phyloP scores from a whole-genome alignment of 1,140 invertebrate genomes.

The Cheumatopsyche charites region DNA sequence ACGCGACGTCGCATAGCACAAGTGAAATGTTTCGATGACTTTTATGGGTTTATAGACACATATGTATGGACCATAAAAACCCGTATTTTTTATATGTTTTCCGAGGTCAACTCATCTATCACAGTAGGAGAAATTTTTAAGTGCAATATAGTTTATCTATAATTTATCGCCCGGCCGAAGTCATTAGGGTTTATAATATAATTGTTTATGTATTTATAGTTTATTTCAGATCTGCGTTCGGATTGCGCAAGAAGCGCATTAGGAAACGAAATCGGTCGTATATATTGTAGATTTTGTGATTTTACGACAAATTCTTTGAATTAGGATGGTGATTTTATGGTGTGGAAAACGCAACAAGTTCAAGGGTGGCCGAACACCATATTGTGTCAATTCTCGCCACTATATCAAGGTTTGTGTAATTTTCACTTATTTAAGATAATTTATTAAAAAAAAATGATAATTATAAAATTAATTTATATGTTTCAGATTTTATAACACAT shows the following conservation, averaged over 20 bases:
- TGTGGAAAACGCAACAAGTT: background rate
- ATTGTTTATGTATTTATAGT: constrained; percentile 20
- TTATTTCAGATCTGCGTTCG: background rate
- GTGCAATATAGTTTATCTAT: constrained; percentile 42
- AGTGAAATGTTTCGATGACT: constrained; percentile 44
- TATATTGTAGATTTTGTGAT: background rate
- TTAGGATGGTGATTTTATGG: too few species aligned
- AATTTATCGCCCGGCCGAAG: constrained; percentile 29
- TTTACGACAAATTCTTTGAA: too few species aligned
- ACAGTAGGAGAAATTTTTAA: constrained; percentile 44
- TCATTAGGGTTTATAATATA: constrained; percentile 29
- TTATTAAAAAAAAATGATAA: too few species aligned
- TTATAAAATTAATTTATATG: too few species aligned
- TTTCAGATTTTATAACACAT: too few species aligned
- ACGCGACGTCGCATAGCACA: constrained; percentile 5
- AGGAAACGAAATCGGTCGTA: background rate
- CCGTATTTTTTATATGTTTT: constrained; percentile 42
- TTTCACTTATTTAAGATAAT: too few species aligned
- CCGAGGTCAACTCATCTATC: constrained; percentile 45
- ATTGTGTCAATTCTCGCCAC: too few species aligned
- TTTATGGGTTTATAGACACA: constrained; percentile 48
- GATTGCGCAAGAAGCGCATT: constrained; percentile 9
- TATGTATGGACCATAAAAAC: constrained; percentile 47
- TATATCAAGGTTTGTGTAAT: too few species aligned
- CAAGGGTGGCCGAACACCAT: background rate